A percentile compares a stretch with the other conserved stretches of the same genome.
These are phyloP conservation scores for Himalopsyche japonica DNA, from an alignment of 2,888 invertebrate species.

Conservation along the genomic window DNA sequence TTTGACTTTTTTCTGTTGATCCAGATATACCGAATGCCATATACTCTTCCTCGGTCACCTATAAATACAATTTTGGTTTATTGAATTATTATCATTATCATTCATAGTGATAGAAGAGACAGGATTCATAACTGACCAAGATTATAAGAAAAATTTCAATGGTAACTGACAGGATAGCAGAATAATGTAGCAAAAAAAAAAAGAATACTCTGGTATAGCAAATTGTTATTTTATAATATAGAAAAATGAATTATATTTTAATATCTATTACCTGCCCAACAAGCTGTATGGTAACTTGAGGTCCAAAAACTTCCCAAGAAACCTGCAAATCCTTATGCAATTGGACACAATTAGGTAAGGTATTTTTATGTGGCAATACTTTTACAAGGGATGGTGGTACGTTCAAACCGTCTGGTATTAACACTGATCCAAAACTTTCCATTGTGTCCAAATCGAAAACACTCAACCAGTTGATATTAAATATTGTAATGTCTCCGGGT, in stretches of 20 bases:
- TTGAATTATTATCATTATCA: background rate
- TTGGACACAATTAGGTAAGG: slow-evolving; percentile 82
- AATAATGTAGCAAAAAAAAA: background rate
- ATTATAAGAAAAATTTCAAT: background rate
- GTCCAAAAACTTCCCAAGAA: slow-evolving; percentile 90
- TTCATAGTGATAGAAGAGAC: too few species aligned
- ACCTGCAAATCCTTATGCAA: slow-evolving; percentile 82
- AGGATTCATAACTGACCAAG: too few species aligned
- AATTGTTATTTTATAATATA: too few species aligned
- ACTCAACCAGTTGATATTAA: slow-evolving; percentile 83
- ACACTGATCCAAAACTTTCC: slow-evolving; percentile 72
- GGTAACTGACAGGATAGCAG: background rate
- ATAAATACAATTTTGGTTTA: slow-evolving; percentile 19
- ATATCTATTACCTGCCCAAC: slow-evolving; percentile 67
- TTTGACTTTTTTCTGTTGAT: slow-evolving; percentile 67
- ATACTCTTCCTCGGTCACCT: slow-evolving; percentile 73
- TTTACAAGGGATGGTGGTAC: slow-evolving; percentile 84
- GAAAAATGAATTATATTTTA: background rate
- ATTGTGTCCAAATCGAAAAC: slow-evolving; percentile 73
- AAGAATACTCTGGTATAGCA: too few species aligned
- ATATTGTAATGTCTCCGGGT: slow-evolving; percentile 81
- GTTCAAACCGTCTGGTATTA: slow-evolving; percentile 79
- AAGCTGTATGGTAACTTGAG: slow-evolving; percentile 81
- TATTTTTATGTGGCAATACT: slow-evolving; percentile 63
- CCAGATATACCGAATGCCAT: slow-evolving; percentile 90